These are phyloP conservation scores for Lithophane leautieri DNA, from an alignment of 2,888 invertebrate genomes.

Conservation along the genomic window DNA sequence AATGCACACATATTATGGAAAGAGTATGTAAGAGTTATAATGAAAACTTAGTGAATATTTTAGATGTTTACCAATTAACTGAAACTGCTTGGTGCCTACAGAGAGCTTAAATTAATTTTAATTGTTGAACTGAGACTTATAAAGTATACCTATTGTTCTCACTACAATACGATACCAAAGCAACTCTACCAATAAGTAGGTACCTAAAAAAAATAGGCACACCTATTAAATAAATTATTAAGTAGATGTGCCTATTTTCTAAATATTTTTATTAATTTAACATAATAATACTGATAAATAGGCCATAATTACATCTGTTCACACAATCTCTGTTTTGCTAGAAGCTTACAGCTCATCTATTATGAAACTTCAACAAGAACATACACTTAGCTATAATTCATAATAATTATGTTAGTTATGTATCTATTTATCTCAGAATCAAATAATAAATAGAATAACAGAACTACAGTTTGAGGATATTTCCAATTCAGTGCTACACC, in stretches of 20 bases:
- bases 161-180: constrained; percentile 44
- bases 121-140: constrained; percentile 15
- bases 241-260: too few species aligned
- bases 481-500: constrained; percentile 10
- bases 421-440: constrained; percentile 32
- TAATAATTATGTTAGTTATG: constrained; percentile 9
- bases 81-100: constrained; percentile 24
- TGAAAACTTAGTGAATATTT: constrained; percentile 24
- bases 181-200: constrained; percentile 5
- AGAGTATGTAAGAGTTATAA: constrained; percentile 20
- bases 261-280: constrained; percentile 22
- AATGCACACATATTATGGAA: constrained; percentile 48
- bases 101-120: constrained; percentile 7
- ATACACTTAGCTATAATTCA: constrained; percentile 3
- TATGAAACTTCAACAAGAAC: constrained; percentile 8
- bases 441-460: constrained; percentile 31
- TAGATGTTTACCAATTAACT: constrained; percentile 24
- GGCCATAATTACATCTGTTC: constrained; percentile 21
- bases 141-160: constrained; percentile 20
- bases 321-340: constrained; percentile 26
- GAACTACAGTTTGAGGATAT: constrained; percentile 6
- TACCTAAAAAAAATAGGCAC: constrained; percentile 13
- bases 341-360: constrained; percentile 17
- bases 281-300: constrained; percentile 56
- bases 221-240: constrained; percentile 4